phyloP scores from a whole-genome alignment of 2,113 vertebrate species.

The Podiceps cristatus region DNA sequence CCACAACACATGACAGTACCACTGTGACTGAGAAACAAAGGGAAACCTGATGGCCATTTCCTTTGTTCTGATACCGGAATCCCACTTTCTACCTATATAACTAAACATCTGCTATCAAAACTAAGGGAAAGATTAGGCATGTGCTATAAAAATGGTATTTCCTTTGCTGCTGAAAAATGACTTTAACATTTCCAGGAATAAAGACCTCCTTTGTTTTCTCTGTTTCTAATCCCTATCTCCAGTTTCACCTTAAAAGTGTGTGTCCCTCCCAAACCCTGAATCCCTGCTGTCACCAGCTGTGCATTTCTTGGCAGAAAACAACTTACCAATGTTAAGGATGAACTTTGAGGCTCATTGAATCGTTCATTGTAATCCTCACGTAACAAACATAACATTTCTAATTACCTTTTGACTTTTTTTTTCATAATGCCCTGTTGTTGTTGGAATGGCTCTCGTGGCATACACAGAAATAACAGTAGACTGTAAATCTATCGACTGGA shows the following conservation, averaged over 20 bases:
- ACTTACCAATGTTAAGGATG: conserved; percentile 54
- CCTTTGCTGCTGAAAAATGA: conserved; percentile 68
- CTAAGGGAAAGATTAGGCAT: conserved; percentile 29
- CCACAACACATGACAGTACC: neutral
- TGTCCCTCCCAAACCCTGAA: conserved; percentile 46
- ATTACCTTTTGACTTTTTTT: conserved; percentile 48
- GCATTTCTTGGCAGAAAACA: conserved; percentile 42
- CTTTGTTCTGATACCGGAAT: conserved; percentile 18
- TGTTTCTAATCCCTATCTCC: conserved; percentile 2
- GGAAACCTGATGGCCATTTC: neutral
- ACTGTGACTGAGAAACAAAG: neutral
- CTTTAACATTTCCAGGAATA: conserved; percentile 68
- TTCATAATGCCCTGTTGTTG: conserved; percentile 27
- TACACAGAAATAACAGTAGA: conserved; percentile 26
- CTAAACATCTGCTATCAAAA: conserved; percentile 53
- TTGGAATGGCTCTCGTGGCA: conserved; percentile 32
- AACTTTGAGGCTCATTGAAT: conserved; percentile 43
- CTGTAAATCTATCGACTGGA: conserved; percentile 19
- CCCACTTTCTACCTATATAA: neutral
- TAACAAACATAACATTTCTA: conserved; percentile 67
- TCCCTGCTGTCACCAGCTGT: conserved; percentile 50
- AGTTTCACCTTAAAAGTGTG: conserved; percentile 48
- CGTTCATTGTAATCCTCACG: conserved; percentile 44
- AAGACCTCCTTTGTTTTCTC: conserved; percentile 63
- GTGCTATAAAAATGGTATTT: conserved; percentile 66